A percentile compares a stretch with the other conserved stretches of the same genome.
phyloP scores from a whole-genome alignment of 1,140 invertebrate species.

The Antheraea mylitta region DNA sequence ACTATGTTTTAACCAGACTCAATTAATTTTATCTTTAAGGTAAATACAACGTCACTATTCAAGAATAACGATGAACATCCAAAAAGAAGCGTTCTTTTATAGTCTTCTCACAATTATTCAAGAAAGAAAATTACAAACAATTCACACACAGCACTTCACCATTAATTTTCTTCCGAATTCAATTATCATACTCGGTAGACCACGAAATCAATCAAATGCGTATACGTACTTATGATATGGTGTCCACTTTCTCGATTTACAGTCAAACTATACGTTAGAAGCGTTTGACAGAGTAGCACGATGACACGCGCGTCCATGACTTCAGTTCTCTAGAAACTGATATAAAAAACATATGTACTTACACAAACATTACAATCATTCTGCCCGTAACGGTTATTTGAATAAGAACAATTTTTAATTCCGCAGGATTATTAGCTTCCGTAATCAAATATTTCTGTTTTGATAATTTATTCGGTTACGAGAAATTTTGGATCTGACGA shows the following conservation, averaged over 20 bases:
- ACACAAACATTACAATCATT: not conserved
- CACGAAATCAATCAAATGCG: not conserved
- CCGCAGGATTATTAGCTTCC: slow-evolving; percentile 5
- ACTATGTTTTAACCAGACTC: no score
- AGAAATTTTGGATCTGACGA: no score
- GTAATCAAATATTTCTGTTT: not conserved
- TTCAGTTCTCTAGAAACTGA: slow-evolving; percentile 1
- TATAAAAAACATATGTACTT: slow-evolving; percentile 7
- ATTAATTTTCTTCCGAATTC: not conserved
- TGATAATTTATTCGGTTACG: not conserved
- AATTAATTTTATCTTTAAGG: no score
- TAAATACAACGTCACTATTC: no score
- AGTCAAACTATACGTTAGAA: not conserved
- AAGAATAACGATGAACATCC: no score
- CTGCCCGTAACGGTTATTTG: slow-evolving; percentile 12
- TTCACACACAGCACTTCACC: not conserved
- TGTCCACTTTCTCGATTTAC: not conserved
- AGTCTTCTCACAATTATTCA: not conserved
- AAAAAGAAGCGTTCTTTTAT: not conserved
- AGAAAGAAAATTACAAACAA: not conserved
- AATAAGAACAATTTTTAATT: slow-evolving; percentile 7
- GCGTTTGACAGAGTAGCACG: not conserved
- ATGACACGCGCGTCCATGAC: slow-evolving; percentile 6
- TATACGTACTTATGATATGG: slow-evolving; percentile 8
- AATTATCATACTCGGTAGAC: not conserved